phyloP scores from a whole-genome alignment of 1,140 invertebrate species.

The Cardiocondyla obscurior region DNA sequence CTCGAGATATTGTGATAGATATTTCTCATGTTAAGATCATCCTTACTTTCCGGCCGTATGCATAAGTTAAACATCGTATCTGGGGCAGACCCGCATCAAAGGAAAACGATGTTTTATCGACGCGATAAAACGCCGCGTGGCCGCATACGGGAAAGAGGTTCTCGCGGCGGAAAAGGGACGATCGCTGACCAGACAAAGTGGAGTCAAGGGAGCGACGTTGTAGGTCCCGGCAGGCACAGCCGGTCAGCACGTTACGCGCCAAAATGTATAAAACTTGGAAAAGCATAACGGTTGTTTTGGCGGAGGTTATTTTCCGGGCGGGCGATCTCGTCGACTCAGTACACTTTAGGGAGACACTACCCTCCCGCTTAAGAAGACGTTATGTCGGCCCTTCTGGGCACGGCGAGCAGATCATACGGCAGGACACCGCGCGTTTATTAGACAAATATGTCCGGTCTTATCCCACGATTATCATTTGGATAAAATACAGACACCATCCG shows the following conservation, averaged over 20 bases:
- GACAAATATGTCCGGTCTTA: conserved; percentile 35
- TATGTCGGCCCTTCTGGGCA: neutral
- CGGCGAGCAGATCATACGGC: neutral
- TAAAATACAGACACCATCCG: conserved; percentile 17
- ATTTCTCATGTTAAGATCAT: conserved; percentile 9
- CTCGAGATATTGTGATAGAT: conserved; percentile 26
- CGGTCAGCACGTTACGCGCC: conserved; percentile 51
- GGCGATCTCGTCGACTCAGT: conserved; percentile 72
- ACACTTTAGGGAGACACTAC: conserved; percentile 64
- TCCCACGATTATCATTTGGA: conserved; percentile 23
- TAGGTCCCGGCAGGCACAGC: conserved; percentile 6
- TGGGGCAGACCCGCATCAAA: conserved; percentile 1
- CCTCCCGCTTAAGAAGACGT: conserved; percentile 56
- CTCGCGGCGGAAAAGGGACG: conserved; percentile 34
- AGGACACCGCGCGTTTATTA: conserved; percentile 36
- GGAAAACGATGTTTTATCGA: conserved; percentile 24
- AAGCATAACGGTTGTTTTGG: conserved; percentile 73
- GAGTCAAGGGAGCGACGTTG: conserved; percentile 35
- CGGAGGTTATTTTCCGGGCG: conserved; percentile 82
- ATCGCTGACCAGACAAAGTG: conserved; percentile 52
- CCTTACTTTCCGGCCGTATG: neutral
- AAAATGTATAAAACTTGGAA: conserved; percentile 64
- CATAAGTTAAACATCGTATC: conserved; percentile 31
- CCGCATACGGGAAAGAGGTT: conserved; percentile 20
- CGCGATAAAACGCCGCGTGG: conserved; percentile 47